phyloP scores from a whole-genome alignment of 2,888 invertebrate genomes.

The Pogonocherus hispidulus region DNA sequence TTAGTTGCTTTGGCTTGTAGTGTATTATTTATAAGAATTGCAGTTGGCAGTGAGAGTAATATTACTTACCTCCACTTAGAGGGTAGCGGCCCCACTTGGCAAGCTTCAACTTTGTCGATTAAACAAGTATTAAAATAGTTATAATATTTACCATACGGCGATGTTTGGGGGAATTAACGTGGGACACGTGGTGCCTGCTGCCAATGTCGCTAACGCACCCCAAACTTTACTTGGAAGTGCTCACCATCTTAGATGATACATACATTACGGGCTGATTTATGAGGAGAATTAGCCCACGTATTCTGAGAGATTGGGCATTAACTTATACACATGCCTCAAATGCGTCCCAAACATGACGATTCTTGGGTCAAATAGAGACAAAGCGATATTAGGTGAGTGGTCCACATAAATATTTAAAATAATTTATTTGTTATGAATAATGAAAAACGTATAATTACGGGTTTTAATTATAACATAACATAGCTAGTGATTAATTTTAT shows the following conservation, averaged over 20 bases:
- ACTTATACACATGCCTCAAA: conserved; percentile 47
- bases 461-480: too few species aligned
- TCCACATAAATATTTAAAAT: too few species aligned
- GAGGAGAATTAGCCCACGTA: conserved; percentile 41
- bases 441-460: too few species aligned
- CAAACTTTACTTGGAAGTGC: conserved; percentile 34
- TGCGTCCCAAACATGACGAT: too few species aligned
- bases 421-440: too few species aligned
- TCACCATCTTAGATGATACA: conserved; percentile 42
- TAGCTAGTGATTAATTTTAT: too few species aligned
- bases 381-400: too few species aligned
- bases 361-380: too few species aligned
- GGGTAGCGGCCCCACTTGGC: background rate
- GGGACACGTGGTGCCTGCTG: conserved; percentile 27
- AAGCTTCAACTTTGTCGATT: conserved; percentile 22
- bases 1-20: too few species aligned
- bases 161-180: conserved; percentile 22
- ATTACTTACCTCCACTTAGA: conserved; percentile 6
- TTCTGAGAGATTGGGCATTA: conserved; percentile 36
- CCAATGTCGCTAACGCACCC: conserved; percentile 34
- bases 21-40: too few species aligned
- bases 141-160: conserved; percentile 21
- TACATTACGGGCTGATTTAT: conserved; percentile 45
- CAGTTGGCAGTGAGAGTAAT: too few species aligned
- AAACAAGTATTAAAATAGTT: conserved; percentile 32